These are phyloP conservation scores for Ceuthmochares aereus DNA, from an alignment of 2,113 vertebrate species.

Conservation along the genomic window DNA sequence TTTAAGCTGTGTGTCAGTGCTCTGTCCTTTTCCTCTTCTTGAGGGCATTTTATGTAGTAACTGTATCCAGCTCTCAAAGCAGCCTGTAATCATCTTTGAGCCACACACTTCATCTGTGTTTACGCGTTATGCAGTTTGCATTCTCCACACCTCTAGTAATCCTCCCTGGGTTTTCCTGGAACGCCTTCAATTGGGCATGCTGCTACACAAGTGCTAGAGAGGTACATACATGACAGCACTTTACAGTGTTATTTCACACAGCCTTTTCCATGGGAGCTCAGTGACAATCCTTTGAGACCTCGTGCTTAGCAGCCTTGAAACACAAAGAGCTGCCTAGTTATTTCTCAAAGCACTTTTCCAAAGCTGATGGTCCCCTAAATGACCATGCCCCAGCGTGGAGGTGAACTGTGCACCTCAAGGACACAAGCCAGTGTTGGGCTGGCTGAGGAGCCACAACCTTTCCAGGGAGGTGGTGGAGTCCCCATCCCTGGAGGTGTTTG, in stretches of 20 bases:
- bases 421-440: fast-evolving
- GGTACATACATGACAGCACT: neutral
- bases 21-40: neutral
- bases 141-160: neutral
- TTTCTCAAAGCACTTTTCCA: neutral
- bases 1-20: neutral
- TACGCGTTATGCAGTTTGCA: neutral
- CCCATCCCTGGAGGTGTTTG: too few relatives aligned
- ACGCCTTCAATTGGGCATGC: neutral
- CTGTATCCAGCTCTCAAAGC: neutral
- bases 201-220: neutral
- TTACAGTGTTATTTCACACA: neutral
- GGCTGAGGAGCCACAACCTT: fast-evolving
- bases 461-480: neutral
- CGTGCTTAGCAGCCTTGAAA: neutral
- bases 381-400: fast-evolving
- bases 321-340: neutral
- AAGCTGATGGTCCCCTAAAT: fast-evolving
- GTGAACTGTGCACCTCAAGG: neutral
- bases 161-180: neutral
- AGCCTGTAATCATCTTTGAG: neutral
- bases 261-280: neutral
- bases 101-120: neutral
- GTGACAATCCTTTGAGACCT: neutral
- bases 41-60: neutral